A percentile compares a stretch with the other conserved stretches of the same genome.
Evolutionary conservation across 1,140 invertebrate genomes (phyloP).

Genomic region (Drosophila bocqueti): DNA sequence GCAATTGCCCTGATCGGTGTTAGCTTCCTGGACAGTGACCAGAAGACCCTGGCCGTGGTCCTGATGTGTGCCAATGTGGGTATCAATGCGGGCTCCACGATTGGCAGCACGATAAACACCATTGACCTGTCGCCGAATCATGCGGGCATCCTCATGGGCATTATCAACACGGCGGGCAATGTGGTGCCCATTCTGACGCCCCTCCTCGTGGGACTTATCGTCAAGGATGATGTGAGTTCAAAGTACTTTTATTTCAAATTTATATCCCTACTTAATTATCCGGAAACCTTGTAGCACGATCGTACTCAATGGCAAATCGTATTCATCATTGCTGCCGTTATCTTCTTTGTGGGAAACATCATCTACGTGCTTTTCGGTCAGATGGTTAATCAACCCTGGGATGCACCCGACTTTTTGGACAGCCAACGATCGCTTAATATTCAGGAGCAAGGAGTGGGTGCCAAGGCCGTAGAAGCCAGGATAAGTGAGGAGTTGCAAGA

Average conservation of each 20-base stretch:
- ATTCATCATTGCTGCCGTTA: slow-evolving; percentile 90
- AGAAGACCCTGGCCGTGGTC: slow-evolving; percentile 86
- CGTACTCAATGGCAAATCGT: slow-evolving; percentile 89
- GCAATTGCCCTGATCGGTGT: slow-evolving; percentile 88
- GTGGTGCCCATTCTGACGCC: slow-evolving; percentile 90
- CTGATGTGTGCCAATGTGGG: slow-evolving; percentile 90
- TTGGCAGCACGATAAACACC: slow-evolving; percentile 89
- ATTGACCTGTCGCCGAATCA: slow-evolving; percentile 92
- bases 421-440: neutral
- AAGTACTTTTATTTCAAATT: slow-evolving; percentile 50
- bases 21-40: slow-evolving; percentile 86
- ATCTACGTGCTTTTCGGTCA: slow-evolving; percentile 90
- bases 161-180: slow-evolving; percentile 91
- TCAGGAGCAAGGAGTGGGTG: slow-evolving; percentile 40
- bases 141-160: slow-evolving; percentile 89
- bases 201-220: slow-evolving; percentile 87
- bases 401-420: slow-evolving; percentile 85
- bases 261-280: slow-evolving; percentile 10
- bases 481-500: neutral
- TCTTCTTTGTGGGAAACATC: slow-evolving; percentile 89
- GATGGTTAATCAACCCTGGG: slow-evolving; percentile 88
- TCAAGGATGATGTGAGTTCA: slow-evolving; percentile 88
- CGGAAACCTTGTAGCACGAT: slow-evolving; percentile 84
- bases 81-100: slow-evolving; percentile 90
- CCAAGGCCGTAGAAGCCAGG: slow-evolving; percentile 40